Evolutionary conservation across 2,797 vertebrate species (phyloP), one percentile per base, ranked within the genome.

Genomic region (Mus caroli): DNA sequence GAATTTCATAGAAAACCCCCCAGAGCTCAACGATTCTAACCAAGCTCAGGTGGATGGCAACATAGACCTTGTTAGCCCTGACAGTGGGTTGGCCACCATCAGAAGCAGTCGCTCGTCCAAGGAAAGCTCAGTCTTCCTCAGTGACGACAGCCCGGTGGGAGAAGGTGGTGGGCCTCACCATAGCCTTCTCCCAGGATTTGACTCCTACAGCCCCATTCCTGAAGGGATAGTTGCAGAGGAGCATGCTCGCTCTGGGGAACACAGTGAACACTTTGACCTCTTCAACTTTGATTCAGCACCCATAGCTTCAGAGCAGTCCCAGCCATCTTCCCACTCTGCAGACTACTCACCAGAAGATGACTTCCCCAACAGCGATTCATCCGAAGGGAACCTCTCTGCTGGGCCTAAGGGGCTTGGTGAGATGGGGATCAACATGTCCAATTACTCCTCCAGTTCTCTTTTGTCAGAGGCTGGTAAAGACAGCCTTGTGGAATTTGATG

Each of bases 91-190:
- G 98, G 99, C 99, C 98, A 99, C 99, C 43, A 99, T 99, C 94
- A 99, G 99, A 97, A 99, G 99, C 97, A 99, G 99, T 90, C 99
- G 99, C 14, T 99, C 99, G 62, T 99, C 99, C 85, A 99, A 99
- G 89, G 99, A 99, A 97, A 99, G 99, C 94, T 99, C 99, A 0
- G 99, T 99, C 97, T 99, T 99, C 95, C 99, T 99, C 54, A 99
- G 99, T 96, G 99, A 99, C 90, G 99, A 99, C 62, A 99, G 99
- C 91, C 99, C 99, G 19, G 97, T 99, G 5, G 99, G 98, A 85
- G 99, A 99, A 97, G 98, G 98, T 58, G 94, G 97, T 28, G 98
- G 98, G 77, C 98, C 99, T 34, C 98, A 99, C 94, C 99, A 99
- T 92, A 99, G 99, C 97, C 98, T 99, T 20, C 98, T 99, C 52